Conservation (phyloP, 2,113 vertebrate genomes). For the Osmerus mordax region DNA sequence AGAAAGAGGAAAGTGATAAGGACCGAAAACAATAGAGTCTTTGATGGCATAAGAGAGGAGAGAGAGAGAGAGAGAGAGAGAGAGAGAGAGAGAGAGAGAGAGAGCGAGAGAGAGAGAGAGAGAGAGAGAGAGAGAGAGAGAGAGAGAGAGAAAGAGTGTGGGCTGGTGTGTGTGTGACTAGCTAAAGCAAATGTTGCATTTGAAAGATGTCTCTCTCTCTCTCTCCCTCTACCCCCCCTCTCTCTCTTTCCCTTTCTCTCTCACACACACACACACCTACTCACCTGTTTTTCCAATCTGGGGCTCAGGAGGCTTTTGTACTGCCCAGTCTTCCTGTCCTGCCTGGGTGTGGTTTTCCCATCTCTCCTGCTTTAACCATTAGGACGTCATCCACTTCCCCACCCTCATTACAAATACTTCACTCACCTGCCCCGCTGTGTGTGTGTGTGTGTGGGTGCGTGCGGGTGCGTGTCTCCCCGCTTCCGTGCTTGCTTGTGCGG, state of each 20-base stretch:
- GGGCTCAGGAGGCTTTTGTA: constrained; percentile 18
- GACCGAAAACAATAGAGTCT: neutral
- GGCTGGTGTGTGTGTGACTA: neutral
- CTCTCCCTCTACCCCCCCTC: constrained; percentile 28
- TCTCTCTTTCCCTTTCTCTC: constrained; percentile 18
- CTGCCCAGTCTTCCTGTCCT: constrained; percentile 42
- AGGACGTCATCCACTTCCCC: constrained; percentile 34
- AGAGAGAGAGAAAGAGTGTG: neutral
- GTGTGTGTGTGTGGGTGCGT: neutral
- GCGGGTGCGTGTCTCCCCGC: too few species aligned
- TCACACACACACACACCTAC: constrained; percentile 20
- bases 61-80: neutral
- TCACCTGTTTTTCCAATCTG: constrained; percentile 65
- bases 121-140: neutral
- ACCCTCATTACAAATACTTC: constrained; percentile 19
- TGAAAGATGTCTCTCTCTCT: neutral
- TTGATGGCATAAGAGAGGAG: neutral
- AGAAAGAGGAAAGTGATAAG: neutral
- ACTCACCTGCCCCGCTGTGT: constrained; percentile 40
- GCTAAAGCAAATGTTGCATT: too few species aligned
- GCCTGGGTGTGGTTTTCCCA: constrained; percentile 59
- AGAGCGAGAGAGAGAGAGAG: neutral
- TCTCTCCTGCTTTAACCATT: constrained; percentile 55
- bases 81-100: neutral
- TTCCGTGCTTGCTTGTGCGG: too few species aligned